Conservation (phyloP, 35 echinoderm and acorn worm genomes). For the Heliocidaris erythrogramma region DNA sequence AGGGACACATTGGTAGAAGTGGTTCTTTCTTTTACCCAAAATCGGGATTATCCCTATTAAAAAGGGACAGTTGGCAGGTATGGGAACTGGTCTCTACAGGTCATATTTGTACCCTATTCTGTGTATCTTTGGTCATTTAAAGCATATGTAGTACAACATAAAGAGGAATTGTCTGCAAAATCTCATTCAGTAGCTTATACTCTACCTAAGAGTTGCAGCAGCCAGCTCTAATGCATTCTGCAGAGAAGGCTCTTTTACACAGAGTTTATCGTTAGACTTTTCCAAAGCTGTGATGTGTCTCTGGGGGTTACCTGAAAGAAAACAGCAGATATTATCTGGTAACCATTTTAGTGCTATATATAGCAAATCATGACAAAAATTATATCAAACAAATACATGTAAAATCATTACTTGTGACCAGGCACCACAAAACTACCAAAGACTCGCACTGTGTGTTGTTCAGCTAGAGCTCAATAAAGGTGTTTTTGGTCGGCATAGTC, state of each 20-base stretch:
- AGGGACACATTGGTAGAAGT: too few species aligned
- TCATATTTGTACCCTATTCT: too few species aligned
- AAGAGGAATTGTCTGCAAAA: not conserved
- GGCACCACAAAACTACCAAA: too few species aligned
- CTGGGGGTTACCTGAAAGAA: conserved; percentile 85
- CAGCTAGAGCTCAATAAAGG: too few species aligned
- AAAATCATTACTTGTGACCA: too few species aligned
- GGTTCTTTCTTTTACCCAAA: too few species aligned
- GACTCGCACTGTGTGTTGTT: too few species aligned
- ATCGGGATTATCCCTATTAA: too few species aligned
- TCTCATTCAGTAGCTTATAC: not conserved
- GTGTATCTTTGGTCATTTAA: not conserved
- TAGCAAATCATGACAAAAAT: not conserved
- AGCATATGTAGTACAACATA: too few species aligned
- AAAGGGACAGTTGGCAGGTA: too few species aligned
- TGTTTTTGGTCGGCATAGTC: too few species aligned
- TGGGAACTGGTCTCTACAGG: too few species aligned
- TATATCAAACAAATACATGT: not conserved
- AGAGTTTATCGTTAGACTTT: conserved; percentile 78
- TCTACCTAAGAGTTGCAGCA: conserved; percentile 73
- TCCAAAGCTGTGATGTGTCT: conserved; percentile 75
- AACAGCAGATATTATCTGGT: not conserved
- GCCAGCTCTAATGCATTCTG: conserved; percentile 94
- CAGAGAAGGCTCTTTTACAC: conserved; percentile 91
- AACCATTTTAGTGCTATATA: not conserved